Percentiles rank a stretch among this genome's conserved stretches.
phyloP scores from a whole-genome alignment of 2,113 vertebrate genomes.

The Edolisoma coerulescens region DNA sequence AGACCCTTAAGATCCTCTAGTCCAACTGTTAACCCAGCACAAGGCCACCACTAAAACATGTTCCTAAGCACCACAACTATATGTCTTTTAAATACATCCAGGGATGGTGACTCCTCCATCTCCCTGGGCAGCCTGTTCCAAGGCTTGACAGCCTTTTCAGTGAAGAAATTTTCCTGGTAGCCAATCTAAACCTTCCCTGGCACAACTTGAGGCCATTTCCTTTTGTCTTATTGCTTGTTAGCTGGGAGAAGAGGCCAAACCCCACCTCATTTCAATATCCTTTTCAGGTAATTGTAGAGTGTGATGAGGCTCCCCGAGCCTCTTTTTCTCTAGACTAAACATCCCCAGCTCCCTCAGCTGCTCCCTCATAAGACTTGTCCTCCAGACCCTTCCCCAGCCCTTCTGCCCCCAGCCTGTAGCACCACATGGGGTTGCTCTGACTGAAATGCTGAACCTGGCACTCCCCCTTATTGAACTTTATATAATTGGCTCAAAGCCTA shows the following conservation, averaged over 20 bases:
- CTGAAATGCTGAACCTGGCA: not conserved
- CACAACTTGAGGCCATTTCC: not conserved
- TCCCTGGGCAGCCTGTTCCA: not conserved
- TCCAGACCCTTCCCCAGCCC: not conserved
- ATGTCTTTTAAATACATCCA: not conserved
- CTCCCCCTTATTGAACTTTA: not conserved
- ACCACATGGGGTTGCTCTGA: not conserved
- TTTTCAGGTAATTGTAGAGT: not conserved
- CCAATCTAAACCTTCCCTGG: not conserved
- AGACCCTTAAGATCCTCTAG: not conserved
- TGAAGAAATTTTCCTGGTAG: not conserved
- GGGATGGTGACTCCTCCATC: not conserved
- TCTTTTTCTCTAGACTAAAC: not conserved
- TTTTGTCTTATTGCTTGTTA: not conserved
- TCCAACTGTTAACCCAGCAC: not conserved
- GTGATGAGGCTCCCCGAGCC: fast-evolving
- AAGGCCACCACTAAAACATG: not conserved
- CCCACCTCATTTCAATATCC: fast-evolving
- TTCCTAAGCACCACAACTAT: not conserved
- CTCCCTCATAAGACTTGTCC: not conserved
- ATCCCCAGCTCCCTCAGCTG: not conserved
- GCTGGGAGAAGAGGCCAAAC: not conserved
- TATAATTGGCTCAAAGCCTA: not conserved
- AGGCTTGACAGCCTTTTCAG: not conserved
- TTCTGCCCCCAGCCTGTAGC: not conserved